These are phyloP conservation scores for Ptychobarbus kaznakovi DNA, from an alignment of 2,797 vertebrate genomes.

Conservation along the genomic window DNA sequence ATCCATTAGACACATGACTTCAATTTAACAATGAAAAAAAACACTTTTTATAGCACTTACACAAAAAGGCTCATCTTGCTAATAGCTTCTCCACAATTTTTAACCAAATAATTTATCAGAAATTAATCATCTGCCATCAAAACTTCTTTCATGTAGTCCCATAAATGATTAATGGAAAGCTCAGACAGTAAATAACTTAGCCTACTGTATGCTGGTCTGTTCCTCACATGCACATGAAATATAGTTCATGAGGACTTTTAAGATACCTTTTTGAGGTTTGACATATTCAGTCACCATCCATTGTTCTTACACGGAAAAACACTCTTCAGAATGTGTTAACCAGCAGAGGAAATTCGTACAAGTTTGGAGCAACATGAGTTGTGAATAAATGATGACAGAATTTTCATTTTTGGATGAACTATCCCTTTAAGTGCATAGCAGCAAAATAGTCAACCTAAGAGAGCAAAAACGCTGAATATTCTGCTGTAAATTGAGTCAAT, in stretches of 20 bases:
- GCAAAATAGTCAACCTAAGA: neutral
- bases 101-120: neutral
- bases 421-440: neutral
- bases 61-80: neutral
- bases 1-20: too few species aligned
- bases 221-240: neutral
- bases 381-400: neutral
- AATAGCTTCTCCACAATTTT: neutral
- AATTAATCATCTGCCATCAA: neutral
- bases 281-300: neutral
- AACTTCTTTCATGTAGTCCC: neutral
- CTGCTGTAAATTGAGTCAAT: neutral
- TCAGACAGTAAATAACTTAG: neutral
- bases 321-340: neutral
- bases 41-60: neutral
- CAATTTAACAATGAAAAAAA: neutral
- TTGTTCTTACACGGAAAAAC: neutral
- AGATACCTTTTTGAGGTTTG: neutral
- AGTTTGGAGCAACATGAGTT: neutral
- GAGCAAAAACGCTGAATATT: slow-evolving; percentile 8
- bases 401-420: neutral
- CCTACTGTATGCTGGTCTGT: neutral
- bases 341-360: neutral
- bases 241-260: neutral
- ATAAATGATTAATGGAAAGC: neutral